Evolutionary conservation across 2,797 vertebrate genomes (phyloP), one percentile per base, ranked within the genome.

Genomic region (Natrix natrix): DNA sequence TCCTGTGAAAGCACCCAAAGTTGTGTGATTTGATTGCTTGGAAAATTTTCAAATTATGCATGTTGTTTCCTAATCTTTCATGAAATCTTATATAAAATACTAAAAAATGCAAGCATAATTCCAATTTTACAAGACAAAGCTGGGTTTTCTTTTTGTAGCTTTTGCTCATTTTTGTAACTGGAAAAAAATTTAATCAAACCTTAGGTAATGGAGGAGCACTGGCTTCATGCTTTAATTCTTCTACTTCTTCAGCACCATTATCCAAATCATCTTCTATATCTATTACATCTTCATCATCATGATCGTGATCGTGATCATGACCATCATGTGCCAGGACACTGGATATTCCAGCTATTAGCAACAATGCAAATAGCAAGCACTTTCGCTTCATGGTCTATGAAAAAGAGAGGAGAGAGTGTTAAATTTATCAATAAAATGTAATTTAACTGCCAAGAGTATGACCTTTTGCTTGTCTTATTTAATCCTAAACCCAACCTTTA

Each of bases 381-480:
- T 98, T 99, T 94, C 98, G 97, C 97, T 98, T 98, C 99, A 99
- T 99, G 92, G 94, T 98, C 99, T 99, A 95, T 90, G 88, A 3
- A 92, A 24, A 92, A 88, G 83, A 95, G 55, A 54, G 2, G n/a
- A 88, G 56, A 60, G 89, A 94, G 59, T 2, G 0, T 43, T 59
- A 66, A 91, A 6, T 11, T 86, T 89, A 32, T 63, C 48, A 92
- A n/a, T 0, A 0, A 90, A 37, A 48, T 10, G 24, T 10, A 22
- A 22, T 48, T 3, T 37, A 86, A 43, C 14, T 92, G 8, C n/a
- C 28, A 87, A 63, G 83, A 61, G 13, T 2, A 61, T n/a, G 16
- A 20, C 60, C 87, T 26, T 88, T 13, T 48, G 14, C 37, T 88
- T 48, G 28, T 17, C 5, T 48, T 54, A 54, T 2, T 11, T 89